Percentiles rank a stretch among this genome's conserved stretches.
Evolutionary conservation across 2,797 vertebrate species (phyloP).

Genomic region (Saxicola maurus): DNA sequence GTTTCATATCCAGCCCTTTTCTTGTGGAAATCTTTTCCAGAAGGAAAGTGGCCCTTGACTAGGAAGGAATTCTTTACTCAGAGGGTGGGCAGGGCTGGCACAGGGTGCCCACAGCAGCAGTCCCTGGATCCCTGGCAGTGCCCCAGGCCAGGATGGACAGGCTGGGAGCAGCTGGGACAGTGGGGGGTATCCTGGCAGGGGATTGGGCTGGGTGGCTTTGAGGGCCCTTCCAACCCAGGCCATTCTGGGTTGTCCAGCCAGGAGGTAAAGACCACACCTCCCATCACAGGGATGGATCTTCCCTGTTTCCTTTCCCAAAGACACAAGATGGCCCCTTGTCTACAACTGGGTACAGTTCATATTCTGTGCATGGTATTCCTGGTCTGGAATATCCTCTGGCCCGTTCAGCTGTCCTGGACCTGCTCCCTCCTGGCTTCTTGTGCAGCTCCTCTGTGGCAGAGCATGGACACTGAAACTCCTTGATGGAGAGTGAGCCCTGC

Average conservation of each 20-base stretch:
- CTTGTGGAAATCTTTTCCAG: neutral
- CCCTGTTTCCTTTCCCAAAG: neutral
- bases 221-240: neutral
- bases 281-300: neutral
- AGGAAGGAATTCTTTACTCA: neutral
- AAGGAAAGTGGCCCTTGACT: neutral
- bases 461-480: neutral
- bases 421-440: neutral
- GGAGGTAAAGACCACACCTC: neutral
- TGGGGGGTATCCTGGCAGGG: neutral
- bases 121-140: neutral
- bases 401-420: neutral
- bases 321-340: fast-evolving
- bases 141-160: fast-evolving
- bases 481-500: neutral
- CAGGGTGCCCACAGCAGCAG: neutral
- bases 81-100: neutral
- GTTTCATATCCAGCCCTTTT: neutral
- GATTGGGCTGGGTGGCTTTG: neutral
- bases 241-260: neutral
- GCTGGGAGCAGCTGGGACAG: neutral
- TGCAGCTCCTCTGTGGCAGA: neutral
- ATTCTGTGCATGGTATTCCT: neutral
- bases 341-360: neutral
- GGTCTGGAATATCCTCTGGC: neutral